Evolutionary conservation across 2,797 vertebrate species (phyloP), one percentile per base, ranked within the genome.

Genomic region (Hydrophis major): DNA sequence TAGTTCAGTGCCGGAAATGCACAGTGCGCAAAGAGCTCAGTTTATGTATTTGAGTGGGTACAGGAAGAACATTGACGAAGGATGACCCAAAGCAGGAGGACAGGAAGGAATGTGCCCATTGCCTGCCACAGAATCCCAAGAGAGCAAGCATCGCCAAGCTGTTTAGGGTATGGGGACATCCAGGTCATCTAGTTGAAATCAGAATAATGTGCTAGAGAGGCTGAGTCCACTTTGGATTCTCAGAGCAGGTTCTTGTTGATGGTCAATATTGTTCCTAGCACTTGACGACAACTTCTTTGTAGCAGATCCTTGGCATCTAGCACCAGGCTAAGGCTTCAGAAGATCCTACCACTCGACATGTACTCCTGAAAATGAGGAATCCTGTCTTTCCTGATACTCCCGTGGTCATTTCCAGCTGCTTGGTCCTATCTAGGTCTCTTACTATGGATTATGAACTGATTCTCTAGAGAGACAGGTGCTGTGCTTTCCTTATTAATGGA

Each of bases 1-100:
- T 99, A 47, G 99, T 99, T 92, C 99, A 99, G 96, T 99, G 99
- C 96, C 99, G 99, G 96, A 99, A 99, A 95, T 99, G 99, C 96
- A 97, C 98, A 0, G 98, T 99, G 93, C 98, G 97, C 74, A 99
- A 99, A 96, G 98, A 99, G 95, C 98, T 99, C 92, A 99, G 99
- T 95, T 98, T 99, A 94, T 99, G 99, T 90, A 94, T 99, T 97
- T 99, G 98, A 98, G 6, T 47, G 50, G 16, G 20, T 61, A 22
- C 18, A 4, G 57, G 89, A 63, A 89, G 50, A 42, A 90, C 88
- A 60, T 32, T 60, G 86, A 69, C 59, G 7, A 60, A 74, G 69
- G 22, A 86, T 61, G 90, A n/a, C 16, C 20, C 42, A 56, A 53
- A 91, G 87, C 27, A 47, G 8, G 22, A 20, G 57, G 89, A 28